Percentiles rank a stretch among this genome's conserved stretches.
These are phyloP conservation scores for Mola mola DNA, from an alignment of 2,113 vertebrate species.

Conservation along the genomic window DNA sequence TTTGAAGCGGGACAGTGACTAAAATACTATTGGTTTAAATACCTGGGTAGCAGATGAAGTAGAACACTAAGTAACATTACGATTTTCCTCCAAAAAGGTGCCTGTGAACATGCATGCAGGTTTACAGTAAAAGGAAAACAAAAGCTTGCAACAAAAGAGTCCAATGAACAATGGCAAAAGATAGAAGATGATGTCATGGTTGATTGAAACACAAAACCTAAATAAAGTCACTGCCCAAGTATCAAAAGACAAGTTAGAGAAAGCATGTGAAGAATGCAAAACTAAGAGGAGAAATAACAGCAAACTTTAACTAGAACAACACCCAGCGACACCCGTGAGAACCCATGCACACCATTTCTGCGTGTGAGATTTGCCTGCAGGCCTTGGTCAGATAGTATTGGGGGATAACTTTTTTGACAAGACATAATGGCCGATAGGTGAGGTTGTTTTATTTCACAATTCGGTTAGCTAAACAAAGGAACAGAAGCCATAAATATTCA, in stretches of 20 bases:
- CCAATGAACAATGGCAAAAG: too few species aligned
- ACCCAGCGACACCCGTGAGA: constrained; percentile 47
- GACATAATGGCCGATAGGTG: neutral
- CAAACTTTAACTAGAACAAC: constrained; percentile 13
- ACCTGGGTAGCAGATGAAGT: too few species aligned
- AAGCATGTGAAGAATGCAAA: constrained; percentile 1
- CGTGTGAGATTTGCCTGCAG: constrained; percentile 18
- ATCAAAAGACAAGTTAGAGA: constrained; percentile 14
- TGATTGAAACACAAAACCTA: neutral
- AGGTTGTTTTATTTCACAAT: neutral
- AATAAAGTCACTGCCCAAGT: constrained; percentile 18
- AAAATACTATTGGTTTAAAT: too few species aligned
- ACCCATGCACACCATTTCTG: constrained; percentile 44
- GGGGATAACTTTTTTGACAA: constrained; percentile 5
- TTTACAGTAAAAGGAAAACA: neutral
- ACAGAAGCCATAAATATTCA: neutral
- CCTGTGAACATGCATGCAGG: too few species aligned
- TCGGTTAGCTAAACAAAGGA: neutral
- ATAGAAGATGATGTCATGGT: neutral
- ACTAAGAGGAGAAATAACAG: neutral
- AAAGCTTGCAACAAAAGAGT: neutral
- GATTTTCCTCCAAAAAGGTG: too few species aligned
- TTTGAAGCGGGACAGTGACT: too few species aligned
- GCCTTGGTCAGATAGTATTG: constrained; percentile 50
- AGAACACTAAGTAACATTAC: too few species aligned